Base-by-base conservation (phyloP, 1,140 invertebrate genomes). In the Acromyrmex echinatior region DNA sequence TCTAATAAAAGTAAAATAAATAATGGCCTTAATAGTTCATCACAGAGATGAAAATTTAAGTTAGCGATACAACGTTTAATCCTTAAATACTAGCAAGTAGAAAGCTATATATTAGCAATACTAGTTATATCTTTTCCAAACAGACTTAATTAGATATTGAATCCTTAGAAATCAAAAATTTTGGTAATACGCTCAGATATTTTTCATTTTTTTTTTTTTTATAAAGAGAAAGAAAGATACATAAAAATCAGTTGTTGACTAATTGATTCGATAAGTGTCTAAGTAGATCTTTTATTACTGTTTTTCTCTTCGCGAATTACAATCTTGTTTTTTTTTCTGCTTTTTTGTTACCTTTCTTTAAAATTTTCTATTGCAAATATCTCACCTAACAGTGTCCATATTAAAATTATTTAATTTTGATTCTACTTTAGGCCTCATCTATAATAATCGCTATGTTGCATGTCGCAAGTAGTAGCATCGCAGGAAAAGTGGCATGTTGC, bases 31-130 rank as follows among this genome's bases (percentile, higher is more conserved):
- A 35, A 12, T 18, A 80, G 49, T 21, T 25, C 35, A 80, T 80
- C 21, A 9, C n/a, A 56, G 1, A 80, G 28, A 39, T 56, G 2
- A 70, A 78, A 78, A 4, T 31, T 80, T 68, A 21, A 53, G 14
- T 79, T 80, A 66, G 62, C 12, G n/a, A 39, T 39, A n/a, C 2
- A 39, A 58, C 28, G 16, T 45, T 70, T 70, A 71, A 56, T 71
- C 25, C 31, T 39, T 70, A 81, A 71, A 56, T 81, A 51, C 12
- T 21, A 28, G 21, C n/a, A 7, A 70, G 14, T 25, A 81, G 10
- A 79, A 65, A 49, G 10, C 21, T 80, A 71, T 2, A 56, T 35
- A 16, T 80, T 39, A 39, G 6, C 7, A 14, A 39, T n/a, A 39
- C 7, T 28, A 28, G 9, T 63, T 56, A 21, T 7, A 25, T 80